phyloP scores from a whole-genome alignment of 30 jellyfish, hydroid and myxozoan species.

The Aurelia aurita region DNA sequence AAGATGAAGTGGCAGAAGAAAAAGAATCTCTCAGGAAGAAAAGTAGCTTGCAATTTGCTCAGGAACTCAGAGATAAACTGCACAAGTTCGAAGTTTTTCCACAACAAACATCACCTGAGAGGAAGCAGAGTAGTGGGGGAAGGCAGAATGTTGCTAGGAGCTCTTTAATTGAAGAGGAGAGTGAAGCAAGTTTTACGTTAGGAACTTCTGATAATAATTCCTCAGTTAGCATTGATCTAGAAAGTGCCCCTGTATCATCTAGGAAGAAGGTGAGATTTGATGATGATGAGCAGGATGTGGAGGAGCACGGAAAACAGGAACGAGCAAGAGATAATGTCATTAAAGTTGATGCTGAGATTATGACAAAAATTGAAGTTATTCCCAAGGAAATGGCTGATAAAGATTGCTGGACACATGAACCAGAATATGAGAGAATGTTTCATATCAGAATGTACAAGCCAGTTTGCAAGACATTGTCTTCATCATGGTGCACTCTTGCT shows the following conservation, averaged over 20 bases:
- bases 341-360: neutral
- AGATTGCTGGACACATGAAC: constrained; percentile 80
- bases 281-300: neutral
- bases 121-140: neutral
- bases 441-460: constrained; percentile 61
- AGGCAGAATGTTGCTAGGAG: constrained; percentile 5
- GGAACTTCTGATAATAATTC: constrained; percentile 40
- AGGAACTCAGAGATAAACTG: constrained; percentile 41
- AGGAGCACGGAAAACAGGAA: neutral
- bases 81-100: constrained; percentile 22
- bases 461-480: constrained; percentile 46
- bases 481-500: constrained; percentile 66
- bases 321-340: neutral
- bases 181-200: constrained; percentile 54
- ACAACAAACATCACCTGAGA: neutral
- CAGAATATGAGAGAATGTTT: constrained; percentile 58
- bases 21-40: no score
- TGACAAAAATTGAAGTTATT: neutral
- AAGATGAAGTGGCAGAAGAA: constrained; percentile 7
- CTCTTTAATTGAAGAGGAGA: constrained; percentile 52
- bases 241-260: constrained; percentile 3
- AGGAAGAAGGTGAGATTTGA: constrained; percentile 65
- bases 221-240: constrained; percentile 30
- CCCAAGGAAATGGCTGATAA: constrained; percentile 35
- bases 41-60: constrained; percentile 27